Conservation (phyloP, 2,888 invertebrate species). For the Melinaea marsaeus region DNA sequence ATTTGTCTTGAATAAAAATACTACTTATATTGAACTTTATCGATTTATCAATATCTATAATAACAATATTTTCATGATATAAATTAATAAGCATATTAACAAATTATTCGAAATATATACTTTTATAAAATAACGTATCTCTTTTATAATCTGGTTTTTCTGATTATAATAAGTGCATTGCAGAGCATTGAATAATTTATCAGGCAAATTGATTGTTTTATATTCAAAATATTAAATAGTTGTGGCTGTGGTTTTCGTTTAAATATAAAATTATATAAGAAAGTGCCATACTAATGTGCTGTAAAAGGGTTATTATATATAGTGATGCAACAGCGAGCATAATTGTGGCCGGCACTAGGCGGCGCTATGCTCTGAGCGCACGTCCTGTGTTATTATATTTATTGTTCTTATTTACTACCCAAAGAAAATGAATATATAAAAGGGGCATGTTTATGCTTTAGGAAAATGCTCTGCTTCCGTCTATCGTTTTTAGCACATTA, state of each 20-base stretch:
- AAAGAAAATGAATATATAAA: not conserved
- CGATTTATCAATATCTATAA: not conserved
- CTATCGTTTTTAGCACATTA: not conserved
- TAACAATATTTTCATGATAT: not conserved
- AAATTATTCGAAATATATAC: too few relatives aligned
- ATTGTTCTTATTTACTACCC: constrained; percentile 16
- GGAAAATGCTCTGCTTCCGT: not conserved
- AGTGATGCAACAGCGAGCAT: constrained; percentile 22
- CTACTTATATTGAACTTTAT: not conserved
- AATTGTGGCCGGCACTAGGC: constrained; percentile 24
- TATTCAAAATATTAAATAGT: not conserved
- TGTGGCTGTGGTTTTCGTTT: not conserved
- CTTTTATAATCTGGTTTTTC: too few relatives aligned
- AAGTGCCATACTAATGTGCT: constrained; percentile 5
- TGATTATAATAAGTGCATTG: not conserved
- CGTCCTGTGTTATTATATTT: constrained; percentile 19
- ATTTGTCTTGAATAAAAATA: not conserved
- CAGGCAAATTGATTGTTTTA: not conserved
- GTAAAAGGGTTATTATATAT: constrained; percentile 19
- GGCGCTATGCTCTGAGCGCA: constrained; percentile 14
- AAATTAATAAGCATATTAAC: not conserved
- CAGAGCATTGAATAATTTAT: not conserved
- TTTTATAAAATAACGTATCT: too few relatives aligned
- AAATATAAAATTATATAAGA: constrained; percentile 1
- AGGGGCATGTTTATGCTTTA: not conserved